These are phyloP conservation scores for Diloba caeruleocephala DNA, from an alignment of 2,888 invertebrate species.

Conservation along the genomic window DNA sequence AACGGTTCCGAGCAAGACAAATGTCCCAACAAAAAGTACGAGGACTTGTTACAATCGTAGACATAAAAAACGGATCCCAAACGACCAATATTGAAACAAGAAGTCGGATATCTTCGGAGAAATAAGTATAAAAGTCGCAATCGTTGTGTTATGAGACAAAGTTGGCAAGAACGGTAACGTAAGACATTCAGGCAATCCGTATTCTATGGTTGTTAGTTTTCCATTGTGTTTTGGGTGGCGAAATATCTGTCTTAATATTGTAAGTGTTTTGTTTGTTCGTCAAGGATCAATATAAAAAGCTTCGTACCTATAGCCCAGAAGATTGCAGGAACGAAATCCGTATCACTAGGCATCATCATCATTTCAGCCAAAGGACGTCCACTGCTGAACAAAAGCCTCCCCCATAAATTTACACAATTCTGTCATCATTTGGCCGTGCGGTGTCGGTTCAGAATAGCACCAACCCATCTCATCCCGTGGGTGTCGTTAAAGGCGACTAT, in stretches of 20 bases:
- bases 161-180: conserved; percentile 19
- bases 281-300: too few species aligned
- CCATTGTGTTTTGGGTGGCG: conserved; percentile 1
- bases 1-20: conserved; percentile 58
- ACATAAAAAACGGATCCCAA: conserved; percentile 60
- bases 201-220: conserved; percentile 15
- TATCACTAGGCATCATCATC: too few species aligned
- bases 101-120: conserved; percentile 52
- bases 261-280: conserved; percentile 30
- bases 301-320: too few species aligned
- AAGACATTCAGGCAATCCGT: conserved; percentile 12
- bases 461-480: too few species aligned
- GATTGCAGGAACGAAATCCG: too few species aligned
- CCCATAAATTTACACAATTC: too few species aligned
- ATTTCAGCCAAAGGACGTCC: too few species aligned
- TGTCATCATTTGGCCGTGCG: too few species aligned
- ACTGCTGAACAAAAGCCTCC: too few species aligned
- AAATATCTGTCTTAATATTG: conserved; percentile 25
- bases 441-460: too few species aligned
- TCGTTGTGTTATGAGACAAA: conserved; percentile 43
- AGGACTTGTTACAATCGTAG: conserved; percentile 50
- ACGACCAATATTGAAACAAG: conserved; percentile 62
- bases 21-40: conserved; percentile 55
- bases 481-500: too few species aligned
- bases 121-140: conserved; percentile 45